phyloP scores from a whole-genome alignment of 2,888 invertebrate species.

The Coelogynopora nodosa region DNA sequence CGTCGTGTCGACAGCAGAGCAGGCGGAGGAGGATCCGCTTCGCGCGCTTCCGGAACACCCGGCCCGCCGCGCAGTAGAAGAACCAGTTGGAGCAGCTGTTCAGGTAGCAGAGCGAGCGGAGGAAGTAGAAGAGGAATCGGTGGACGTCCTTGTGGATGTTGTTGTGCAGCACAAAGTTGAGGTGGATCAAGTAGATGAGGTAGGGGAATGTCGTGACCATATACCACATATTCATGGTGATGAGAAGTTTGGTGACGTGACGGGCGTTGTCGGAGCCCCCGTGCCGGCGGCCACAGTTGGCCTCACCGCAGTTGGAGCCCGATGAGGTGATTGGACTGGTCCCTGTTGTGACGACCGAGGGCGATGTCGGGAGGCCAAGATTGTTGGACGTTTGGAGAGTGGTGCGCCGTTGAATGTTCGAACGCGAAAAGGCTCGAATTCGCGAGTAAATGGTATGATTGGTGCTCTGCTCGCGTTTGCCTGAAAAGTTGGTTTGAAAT shows the following conservation, averaged over 20 bases:
- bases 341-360: neutral
- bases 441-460: neutral
- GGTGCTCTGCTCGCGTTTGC: neutral
- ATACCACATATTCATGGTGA: slow-evolving; percentile 41
- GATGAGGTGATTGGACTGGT: neutral
- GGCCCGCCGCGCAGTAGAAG: slow-evolving; percentile 43
- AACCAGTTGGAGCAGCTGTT: slow-evolving; percentile 45
- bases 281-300: slow-evolving; percentile 12
- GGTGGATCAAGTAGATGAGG: slow-evolving; percentile 45
- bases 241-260: slow-evolving; percentile 44
- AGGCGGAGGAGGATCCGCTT: slow-evolving; percentile 34
- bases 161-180: slow-evolving; percentile 43
- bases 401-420: neutral
- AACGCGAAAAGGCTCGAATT: neutral
- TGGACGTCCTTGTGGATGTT: slow-evolving; percentile 31
- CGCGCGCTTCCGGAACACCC: slow-evolving; percentile 35
- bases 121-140: slow-evolving; percentile 43
- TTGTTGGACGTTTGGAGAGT: neutral
- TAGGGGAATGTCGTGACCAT: slow-evolving; percentile 44
- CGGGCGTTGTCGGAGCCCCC: slow-evolving; percentile 35
- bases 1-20: slow-evolving; percentile 19
- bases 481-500: neutral
- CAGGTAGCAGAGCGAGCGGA: slow-evolving; percentile 43
- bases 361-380: neutral
- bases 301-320: neutral